phyloP scores from a whole-genome alignment of 1,140 invertebrate species.

The Parapsyche elsis region DNA sequence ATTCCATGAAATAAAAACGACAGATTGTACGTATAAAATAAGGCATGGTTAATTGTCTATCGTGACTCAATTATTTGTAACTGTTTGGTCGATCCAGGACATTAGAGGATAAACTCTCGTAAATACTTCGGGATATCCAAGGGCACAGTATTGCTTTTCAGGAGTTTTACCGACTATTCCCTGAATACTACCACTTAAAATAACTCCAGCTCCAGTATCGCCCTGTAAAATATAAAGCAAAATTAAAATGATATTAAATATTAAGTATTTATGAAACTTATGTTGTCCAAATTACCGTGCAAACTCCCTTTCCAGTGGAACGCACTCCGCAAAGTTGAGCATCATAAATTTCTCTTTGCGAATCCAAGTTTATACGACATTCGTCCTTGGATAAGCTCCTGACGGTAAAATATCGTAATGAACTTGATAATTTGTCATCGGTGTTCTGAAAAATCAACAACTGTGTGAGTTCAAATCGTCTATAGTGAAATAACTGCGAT shows the following conservation, averaged over 20 bases:
- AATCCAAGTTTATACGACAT: no score
- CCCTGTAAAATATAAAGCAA: neutral
- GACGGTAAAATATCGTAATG: no score
- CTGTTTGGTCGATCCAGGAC: neutral
- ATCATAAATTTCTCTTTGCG: no score
- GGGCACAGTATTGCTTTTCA: neutral
- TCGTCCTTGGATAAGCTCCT: no score
- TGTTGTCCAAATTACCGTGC: neutral
- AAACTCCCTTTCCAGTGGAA: neutral
- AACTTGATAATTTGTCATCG: no score
- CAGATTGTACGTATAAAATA: no score
- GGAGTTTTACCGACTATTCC: neutral
- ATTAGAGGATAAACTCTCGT: neutral
- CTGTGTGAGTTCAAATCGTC: no score
- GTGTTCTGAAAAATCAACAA: no score
- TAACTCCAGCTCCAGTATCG: neutral
- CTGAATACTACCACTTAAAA: neutral
- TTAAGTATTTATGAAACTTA: neutral
- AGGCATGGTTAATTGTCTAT: neutral
- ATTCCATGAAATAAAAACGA: no score
- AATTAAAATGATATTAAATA: neutral
- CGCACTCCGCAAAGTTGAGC: no score
- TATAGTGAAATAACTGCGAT: no score
- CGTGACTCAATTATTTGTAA: neutral
- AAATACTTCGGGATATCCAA: neutral